A percentile compares a stretch with the other conserved stretches of the same genome.
phyloP scores from a whole-genome alignment of 2,888 invertebrate genomes.

The Amiota communis region DNA sequence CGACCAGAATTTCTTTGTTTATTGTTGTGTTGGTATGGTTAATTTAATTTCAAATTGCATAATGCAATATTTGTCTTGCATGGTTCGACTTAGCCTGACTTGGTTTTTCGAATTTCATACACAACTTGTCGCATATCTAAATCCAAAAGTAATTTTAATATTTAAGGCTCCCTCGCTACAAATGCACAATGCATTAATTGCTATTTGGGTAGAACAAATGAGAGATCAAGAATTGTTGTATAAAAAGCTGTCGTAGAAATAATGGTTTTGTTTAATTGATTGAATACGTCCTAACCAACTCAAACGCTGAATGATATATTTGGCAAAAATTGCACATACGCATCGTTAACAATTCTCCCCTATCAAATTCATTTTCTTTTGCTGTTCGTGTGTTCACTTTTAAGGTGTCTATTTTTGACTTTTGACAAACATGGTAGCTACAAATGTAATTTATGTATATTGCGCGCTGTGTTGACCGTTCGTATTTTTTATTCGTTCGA shows the following conservation, averaged over 20 bases:
- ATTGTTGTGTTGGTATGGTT: no score
- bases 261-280: background rate
- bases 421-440: constrained; percentile 22
- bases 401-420: constrained; percentile 22
- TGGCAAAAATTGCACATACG: constrained; percentile 25
- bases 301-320: background rate
- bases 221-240: no score
- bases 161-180: background rate
- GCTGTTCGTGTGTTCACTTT: background rate
- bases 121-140: background rate
- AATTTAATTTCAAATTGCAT: no score
- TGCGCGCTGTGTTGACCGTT: background rate
- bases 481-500: background rate
- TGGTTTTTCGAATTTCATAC: background rate
- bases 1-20: no score
- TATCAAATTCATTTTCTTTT: no score
- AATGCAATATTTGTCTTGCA: no score
- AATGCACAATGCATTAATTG: background rate
- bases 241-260: background rate
- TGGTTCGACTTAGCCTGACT: background rate
- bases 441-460: constrained; percentile 25
- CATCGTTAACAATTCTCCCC: no score
- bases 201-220: no score
- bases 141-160: constrained; percentile 1
- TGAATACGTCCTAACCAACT: background rate